Conservation (phyloP, 2,888 invertebrate genomes). For the Drosophila mimica region DNA sequence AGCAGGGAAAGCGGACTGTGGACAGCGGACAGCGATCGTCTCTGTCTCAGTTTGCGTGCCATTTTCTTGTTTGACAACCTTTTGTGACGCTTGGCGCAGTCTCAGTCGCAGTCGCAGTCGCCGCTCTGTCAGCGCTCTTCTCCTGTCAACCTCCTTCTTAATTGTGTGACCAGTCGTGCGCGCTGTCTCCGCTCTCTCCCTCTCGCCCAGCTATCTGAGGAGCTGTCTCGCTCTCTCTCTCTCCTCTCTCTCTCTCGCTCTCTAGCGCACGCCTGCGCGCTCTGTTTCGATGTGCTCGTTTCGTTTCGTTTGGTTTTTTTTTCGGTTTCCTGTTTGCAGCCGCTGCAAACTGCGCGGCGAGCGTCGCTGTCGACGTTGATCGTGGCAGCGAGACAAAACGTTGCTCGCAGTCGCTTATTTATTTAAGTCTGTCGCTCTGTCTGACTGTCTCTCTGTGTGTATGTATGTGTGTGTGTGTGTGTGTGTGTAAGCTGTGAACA, state of each 20-base stretch:
- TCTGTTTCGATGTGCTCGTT: slow-evolving; percentile 35
- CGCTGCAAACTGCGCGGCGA: slow-evolving; percentile 38
- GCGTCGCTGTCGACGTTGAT: slow-evolving; percentile 68
- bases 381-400: slow-evolving; percentile 66
- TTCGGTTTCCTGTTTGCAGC: slow-evolving; percentile 77
- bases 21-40: slow-evolving; percentile 16
- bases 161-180: slow-evolving; percentile 68
- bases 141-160: slow-evolving; percentile 75
- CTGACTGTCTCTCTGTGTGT: slow-evolving; percentile 17
- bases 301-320: slow-evolving; percentile 31
- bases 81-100: slow-evolving; percentile 54
- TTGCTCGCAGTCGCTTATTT: slow-evolving; percentile 74
- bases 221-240: slow-evolving; percentile 26
- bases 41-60: slow-evolving; percentile 61
- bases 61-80: slow-evolving; percentile 81
- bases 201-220: slow-evolving; percentile 39
- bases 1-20: slow-evolving; percentile 14
- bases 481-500: slow-evolving; percentile 82
- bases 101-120: slow-evolving; percentile 34
- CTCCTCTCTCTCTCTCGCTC: slow-evolving; percentile 1
- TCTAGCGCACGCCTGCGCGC: slow-evolving; percentile 17
- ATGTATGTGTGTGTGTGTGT: slow-evolving; percentile 21
- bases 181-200: slow-evolving; percentile 26
- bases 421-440: slow-evolving; percentile 74
- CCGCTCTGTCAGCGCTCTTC: slow-evolving; percentile 35